A percentile compares a stretch with the other conserved stretches of the same genome.
phyloP scores from a whole-genome alignment of 2,797 vertebrate genomes.

The Alca torda region DNA sequence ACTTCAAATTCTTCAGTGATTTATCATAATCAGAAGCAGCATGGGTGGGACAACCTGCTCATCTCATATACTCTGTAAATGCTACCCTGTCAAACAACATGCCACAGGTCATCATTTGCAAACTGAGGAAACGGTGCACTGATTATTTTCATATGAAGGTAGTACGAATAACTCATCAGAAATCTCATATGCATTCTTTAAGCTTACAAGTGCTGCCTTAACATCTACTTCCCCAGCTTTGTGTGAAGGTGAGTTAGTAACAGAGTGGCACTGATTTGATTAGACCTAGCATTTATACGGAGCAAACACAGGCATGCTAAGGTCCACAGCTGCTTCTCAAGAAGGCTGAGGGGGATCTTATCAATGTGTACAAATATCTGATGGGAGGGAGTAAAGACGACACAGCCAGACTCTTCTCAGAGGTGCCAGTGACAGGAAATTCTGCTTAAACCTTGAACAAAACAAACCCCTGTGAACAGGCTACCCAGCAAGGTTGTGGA shows the following conservation, averaged over 20 bases:
- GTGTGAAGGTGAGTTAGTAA: not conserved
- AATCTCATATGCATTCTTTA: not conserved
- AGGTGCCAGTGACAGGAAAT: not conserved
- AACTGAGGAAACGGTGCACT: not conserved
- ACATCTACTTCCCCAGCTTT: not conserved
- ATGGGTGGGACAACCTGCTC: not conserved
- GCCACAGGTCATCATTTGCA: not conserved
- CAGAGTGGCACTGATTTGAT: not conserved
- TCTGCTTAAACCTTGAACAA: not conserved
- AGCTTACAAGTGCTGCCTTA: not conserved
- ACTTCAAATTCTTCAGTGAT: not conserved
- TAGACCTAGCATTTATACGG: not conserved
- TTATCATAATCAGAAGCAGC: not conserved
- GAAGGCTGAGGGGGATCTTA: not conserved
- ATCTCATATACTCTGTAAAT: not conserved
- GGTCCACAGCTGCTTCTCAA: not conserved
- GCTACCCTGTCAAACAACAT: not conserved
- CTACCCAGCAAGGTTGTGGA: not conserved
- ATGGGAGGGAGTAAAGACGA: not conserved
- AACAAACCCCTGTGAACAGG: not conserved
- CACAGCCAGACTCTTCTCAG: not conserved
- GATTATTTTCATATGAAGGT: not conserved
- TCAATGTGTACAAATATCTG: rapidly evolving
- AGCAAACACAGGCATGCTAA: not conserved
- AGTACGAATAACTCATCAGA: not conserved